Percentiles rank a stretch among this genome's conserved stretches.
Conservation (phyloP, 2,797 vertebrate genomes). For the Urocyon cinereoargenteus region DNA sequence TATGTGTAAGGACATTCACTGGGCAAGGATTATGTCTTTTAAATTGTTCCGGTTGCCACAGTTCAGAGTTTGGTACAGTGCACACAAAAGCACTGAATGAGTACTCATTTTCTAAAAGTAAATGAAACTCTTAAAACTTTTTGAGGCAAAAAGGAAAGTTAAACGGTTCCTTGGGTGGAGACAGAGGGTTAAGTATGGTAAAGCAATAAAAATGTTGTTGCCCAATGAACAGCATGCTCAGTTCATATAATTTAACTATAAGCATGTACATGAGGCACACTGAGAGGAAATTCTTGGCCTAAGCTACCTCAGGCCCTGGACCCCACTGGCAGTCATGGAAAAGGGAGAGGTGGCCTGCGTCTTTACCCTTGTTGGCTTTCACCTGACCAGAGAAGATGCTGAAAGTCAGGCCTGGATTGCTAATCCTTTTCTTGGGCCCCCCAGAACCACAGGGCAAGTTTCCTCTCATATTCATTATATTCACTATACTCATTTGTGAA, state of each 20-base stretch:
- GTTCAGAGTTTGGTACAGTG: neutral
- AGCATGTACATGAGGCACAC: neutral
- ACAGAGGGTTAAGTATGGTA: accelerated
- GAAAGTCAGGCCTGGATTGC: neutral
- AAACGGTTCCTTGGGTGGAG: neutral
- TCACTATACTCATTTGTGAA: neutral
- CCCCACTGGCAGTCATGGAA: neutral
- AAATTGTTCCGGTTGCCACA: neutral
- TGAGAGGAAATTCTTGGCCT: neutral
- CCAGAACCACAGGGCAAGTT: neutral
- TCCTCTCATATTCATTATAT: neutral
- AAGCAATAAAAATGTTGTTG: neutral
- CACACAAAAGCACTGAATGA: neutral
- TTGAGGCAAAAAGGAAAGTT: neutral
- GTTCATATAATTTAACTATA: neutral
- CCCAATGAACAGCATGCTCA: neutral
- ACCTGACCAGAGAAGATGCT: neutral
- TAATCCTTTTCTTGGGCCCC: neutral
- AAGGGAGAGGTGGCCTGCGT: neutral
- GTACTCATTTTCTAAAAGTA: neutral
- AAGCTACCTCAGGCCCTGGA: neutral
- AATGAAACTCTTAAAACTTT: neutral
- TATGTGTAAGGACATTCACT: neutral
- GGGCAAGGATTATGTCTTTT: neutral
- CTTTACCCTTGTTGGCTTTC: neutral